A percentile compares a stretch with the other conserved stretches of the same genome.
Conservation (phyloP, 2,888 invertebrate genomes). For the Itoplectis maculator region DNA sequence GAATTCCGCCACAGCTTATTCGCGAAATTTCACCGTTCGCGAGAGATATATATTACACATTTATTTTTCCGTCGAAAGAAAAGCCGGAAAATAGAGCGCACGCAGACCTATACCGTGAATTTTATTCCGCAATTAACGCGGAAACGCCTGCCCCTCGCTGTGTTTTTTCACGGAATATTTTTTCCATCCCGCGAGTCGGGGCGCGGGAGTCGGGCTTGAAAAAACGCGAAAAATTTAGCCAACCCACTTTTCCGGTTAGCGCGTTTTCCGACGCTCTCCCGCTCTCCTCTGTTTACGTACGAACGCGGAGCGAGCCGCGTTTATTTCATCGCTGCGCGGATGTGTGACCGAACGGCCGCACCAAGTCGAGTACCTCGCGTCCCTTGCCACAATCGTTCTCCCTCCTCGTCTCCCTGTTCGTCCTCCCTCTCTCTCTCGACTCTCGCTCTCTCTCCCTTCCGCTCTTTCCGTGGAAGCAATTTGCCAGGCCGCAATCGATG, state of each 20-base stretch:
- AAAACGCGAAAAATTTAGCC: slow-evolving; percentile 48
- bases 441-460: slow-evolving; percentile 10
- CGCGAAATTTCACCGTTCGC: background rate
- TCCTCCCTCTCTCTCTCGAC: background rate
- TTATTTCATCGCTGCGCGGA: slow-evolving; percentile 46
- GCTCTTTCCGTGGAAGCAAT: slow-evolving; percentile 74
- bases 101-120: slow-evolving; percentile 16
- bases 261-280: slow-evolving; percentile 29
- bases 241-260: slow-evolving; percentile 59
- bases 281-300: slow-evolving; percentile 61
- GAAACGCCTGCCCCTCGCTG: slow-evolving; percentile 8
- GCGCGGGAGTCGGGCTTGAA: slow-evolving; percentile 34
- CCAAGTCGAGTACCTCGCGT: slow-evolving; percentile 24
- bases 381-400: background rate
- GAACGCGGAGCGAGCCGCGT: slow-evolving; percentile 54
- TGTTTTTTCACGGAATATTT: slow-evolving; percentile 25
- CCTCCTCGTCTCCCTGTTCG: slow-evolving; percentile 4
- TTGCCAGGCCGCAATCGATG: slow-evolving; percentile 77
- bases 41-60: slow-evolving; percentile 16
- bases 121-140: slow-evolving; percentile 31
- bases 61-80: background rate
- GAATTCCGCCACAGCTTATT: background rate
- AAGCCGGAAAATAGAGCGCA: slow-evolving; percentile 16
- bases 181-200: background rate
- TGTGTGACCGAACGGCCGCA: slow-evolving; percentile 12